Percentiles rank a stretch among this genome's conserved stretches.
These are phyloP conservation scores for Ranitomeya variabilis DNA, from an alignment of 2,113 vertebrate genomes.

Conservation along the genomic window DNA sequence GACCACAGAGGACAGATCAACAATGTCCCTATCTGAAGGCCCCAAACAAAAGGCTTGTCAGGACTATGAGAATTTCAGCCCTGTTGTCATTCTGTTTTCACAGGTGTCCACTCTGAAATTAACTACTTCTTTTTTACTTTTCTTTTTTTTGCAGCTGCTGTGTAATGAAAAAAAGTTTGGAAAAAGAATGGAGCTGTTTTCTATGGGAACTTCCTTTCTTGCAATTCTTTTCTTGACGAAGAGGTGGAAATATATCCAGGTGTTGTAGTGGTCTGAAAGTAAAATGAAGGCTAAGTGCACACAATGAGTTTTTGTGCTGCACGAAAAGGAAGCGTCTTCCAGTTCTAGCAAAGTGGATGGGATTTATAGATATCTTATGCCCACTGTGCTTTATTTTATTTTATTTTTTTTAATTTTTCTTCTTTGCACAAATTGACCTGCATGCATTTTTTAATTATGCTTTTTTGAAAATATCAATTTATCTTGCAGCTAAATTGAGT, in stretches of 20 bases:
- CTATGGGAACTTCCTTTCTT: conserved; percentile 33
- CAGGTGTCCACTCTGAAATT: conserved; percentile 43
- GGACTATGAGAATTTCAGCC: conserved; percentile 57
- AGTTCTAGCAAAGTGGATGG: too few relatives aligned
- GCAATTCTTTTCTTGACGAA: background rate
- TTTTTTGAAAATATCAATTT: too few relatives aligned
- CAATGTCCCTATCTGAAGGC: conserved; percentile 47
- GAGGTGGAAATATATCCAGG: conserved; percentile 11
- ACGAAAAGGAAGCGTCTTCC: too few relatives aligned
- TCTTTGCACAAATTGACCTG: too few relatives aligned
- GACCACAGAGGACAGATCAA: conserved; percentile 57
- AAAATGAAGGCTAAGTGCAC: background rate
- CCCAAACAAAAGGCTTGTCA: conserved; percentile 58
- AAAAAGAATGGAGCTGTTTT: conserved; percentile 22
- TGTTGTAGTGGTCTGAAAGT: background rate
- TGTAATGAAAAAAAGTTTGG: background rate
- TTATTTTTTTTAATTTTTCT: too few relatives aligned
- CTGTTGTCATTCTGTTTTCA: conserved; percentile 59
- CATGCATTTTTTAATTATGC: too few relatives aligned
- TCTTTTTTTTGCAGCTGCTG: conserved; percentile 1
- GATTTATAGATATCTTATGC: too few relatives aligned
- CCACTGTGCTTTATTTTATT: too few relatives aligned
- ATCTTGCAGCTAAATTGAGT: too few relatives aligned
- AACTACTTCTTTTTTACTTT: background rate
- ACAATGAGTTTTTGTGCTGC: too few relatives aligned